Conservation (phyloP, 2,113 vertebrate genomes). For the Nycticryphes semicollaris region DNA sequence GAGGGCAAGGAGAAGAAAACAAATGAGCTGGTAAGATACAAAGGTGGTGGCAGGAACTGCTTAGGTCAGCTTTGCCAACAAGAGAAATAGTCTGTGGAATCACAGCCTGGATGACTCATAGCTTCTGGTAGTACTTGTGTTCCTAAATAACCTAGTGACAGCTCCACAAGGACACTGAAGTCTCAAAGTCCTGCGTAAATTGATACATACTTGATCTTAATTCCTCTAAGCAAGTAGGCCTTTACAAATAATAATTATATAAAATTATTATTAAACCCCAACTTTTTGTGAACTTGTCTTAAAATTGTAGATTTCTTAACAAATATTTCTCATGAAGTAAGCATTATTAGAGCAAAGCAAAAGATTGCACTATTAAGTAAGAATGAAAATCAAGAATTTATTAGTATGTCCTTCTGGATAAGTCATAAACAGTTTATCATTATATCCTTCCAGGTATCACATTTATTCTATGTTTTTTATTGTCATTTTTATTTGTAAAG, state of each 20-base stretch:
- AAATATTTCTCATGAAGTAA: not conserved
- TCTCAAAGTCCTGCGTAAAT: not conserved
- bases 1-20: slow-evolving; percentile 25
- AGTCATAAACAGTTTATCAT: not conserved
- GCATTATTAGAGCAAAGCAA: not conserved
- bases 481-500: not conserved
- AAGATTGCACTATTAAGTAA: not conserved
- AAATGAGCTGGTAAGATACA: not conserved
- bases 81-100: slow-evolving; percentile 41
- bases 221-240: not conserved
- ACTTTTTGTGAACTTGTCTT: not conserved
- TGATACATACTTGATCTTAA: not conserved
- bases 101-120: slow-evolving; percentile 46
- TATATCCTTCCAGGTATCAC: not conserved
- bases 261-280: not conserved
- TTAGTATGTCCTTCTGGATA: not conserved
- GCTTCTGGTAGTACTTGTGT: slow-evolving; percentile 35
- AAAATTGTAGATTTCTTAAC: not conserved
- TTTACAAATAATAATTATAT: not conserved
- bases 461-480: not conserved
- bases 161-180: slow-evolving; percentile 35
- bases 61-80: slow-evolving; percentile 54
- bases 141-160: slow-evolving; percentile 33
- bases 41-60: slow-evolving; percentile 42
- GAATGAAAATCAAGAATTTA: not conserved